phyloP scores from a whole-genome alignment of 2,888 invertebrate species.

The Nasonovia ribisnigri region DNA sequence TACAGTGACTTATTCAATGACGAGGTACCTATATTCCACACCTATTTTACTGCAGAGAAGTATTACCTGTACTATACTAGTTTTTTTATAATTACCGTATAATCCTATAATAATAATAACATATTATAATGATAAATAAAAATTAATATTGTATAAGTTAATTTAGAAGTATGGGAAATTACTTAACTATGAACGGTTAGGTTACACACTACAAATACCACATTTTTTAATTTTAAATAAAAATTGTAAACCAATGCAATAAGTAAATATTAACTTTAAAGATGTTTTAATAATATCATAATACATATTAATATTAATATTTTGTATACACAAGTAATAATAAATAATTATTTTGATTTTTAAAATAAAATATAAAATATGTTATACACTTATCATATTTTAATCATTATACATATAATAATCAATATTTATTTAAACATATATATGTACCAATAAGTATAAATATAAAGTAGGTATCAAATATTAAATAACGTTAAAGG shows the following conservation, averaged over 20 bases:
- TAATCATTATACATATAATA: constrained; percentile 14
- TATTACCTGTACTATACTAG: too few species aligned
- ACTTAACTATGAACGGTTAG: too few species aligned
- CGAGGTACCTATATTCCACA: too few species aligned
- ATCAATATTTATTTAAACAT: constrained; percentile 12
- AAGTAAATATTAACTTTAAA: constrained; percentile 24
- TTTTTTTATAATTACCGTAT: too few species aligned
- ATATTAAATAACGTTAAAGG: constrained; percentile 39
- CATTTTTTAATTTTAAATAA: not conserved
- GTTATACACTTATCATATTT: constrained; percentile 19
- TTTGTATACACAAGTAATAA: not conserved
- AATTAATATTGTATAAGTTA: too few species aligned
- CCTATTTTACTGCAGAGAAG: too few species aligned
- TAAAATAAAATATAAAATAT: constrained; percentile 28
- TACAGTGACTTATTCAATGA: too few species aligned
- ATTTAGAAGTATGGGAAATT: too few species aligned
- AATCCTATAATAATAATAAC: too few species aligned
- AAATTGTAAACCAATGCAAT: not conserved
- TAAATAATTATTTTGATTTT: constrained; percentile 13
- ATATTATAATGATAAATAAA: too few species aligned
- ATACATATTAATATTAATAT: constrained; percentile 16
- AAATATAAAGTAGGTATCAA: constrained; percentile 5
- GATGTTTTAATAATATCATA: not conserved
- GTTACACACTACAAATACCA: not conserved
- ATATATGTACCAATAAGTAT: constrained; percentile 11